Percentiles rank a stretch among this genome's conserved stretches.
Conservation (phyloP, 2,797 vertebrate species). For the Erethizon dorsatum region DNA sequence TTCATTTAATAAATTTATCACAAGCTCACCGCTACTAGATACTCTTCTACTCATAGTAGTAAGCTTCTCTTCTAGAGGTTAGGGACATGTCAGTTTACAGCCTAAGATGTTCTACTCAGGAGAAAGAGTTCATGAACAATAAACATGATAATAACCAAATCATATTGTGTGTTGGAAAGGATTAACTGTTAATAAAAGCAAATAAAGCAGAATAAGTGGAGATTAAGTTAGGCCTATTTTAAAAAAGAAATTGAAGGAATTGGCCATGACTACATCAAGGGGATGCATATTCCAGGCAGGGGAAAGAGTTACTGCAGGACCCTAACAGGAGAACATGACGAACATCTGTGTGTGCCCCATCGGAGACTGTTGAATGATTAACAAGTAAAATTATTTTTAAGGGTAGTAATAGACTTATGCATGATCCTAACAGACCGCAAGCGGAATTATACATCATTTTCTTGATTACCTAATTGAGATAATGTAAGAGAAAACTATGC, state of each 20-base stretch:
- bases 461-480: conserved; percentile 47
- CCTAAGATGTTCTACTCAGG: not conserved
- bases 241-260: not conserved
- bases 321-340: not conserved
- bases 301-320: not conserved
- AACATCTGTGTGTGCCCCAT: not conserved
- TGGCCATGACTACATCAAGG: not conserved
- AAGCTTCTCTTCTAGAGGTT: not conserved
- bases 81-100: not conserved
- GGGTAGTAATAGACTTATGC: not conserved
- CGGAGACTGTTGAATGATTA: conserved; percentile 30
- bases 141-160: not conserved
- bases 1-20: not conserved
- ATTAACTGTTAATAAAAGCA: not conserved
- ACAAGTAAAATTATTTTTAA: conserved; percentile 52
- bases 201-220: not conserved
- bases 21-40: not conserved
- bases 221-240: not conserved
- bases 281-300: not conserved
- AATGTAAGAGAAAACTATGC: conserved; percentile 76
- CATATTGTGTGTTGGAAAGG: not conserved
- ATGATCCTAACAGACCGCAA: not conserved
- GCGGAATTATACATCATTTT: conserved; percentile 3
- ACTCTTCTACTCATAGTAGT: not conserved
- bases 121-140: not conserved